These are phyloP conservation scores for Fregetta grallaria DNA, from an alignment of 2,113 vertebrate genomes.

Conservation along the genomic window DNA sequence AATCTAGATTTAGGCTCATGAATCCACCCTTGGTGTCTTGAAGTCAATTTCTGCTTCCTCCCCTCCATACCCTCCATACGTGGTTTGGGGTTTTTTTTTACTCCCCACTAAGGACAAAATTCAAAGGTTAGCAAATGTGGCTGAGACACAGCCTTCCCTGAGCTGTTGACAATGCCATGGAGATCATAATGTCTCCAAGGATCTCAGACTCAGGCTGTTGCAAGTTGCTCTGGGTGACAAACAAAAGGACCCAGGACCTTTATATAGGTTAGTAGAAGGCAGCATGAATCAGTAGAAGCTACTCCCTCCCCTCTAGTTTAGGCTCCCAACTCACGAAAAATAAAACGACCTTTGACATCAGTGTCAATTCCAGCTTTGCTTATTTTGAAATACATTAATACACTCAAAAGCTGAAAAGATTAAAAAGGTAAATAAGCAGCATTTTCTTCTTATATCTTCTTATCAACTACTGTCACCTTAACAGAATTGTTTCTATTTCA, in stretches of 20 bases:
- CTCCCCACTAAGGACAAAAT: background rate
- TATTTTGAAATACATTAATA: background rate
- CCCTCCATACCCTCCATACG: background rate
- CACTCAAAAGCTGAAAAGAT: background rate
- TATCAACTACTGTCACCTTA: background rate
- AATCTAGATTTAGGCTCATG: background rate
- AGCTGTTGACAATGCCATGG: background rate
- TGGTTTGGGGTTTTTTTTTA: background rate
- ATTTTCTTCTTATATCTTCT: background rate
- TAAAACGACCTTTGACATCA: too few relatives aligned
- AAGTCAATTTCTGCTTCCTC: background rate
- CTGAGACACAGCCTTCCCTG: background rate
- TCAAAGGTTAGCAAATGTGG: background rate
- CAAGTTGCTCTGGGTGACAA: background rate
- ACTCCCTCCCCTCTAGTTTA: background rate
- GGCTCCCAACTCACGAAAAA: background rate
- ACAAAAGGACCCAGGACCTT: background rate
- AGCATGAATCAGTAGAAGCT: background rate
- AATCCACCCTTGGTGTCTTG: background rate
- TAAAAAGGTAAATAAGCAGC: background rate
- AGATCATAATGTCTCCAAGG: background rate
- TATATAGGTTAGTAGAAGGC: background rate
- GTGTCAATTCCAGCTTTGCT: background rate
- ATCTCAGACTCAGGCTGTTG: background rate
- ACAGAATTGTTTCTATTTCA: background rate